phyloP scores from a whole-genome alignment of 2,797 vertebrate genomes.

The Zenarchopterus dispar region DNA sequence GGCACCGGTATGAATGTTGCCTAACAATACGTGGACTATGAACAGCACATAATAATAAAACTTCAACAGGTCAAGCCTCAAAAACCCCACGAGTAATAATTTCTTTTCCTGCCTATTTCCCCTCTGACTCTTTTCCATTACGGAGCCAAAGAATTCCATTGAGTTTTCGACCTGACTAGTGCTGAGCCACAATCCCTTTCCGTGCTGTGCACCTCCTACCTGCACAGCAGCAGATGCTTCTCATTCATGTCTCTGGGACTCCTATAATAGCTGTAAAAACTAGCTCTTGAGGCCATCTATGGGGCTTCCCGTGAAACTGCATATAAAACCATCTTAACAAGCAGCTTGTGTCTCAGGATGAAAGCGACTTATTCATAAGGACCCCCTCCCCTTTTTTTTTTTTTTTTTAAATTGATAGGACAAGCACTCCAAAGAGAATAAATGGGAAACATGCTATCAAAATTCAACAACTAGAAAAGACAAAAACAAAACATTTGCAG shows the following conservation, averaged over 20 bases:
- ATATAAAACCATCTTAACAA: slow-evolving; percentile 2
- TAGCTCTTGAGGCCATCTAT: slow-evolving; percentile 64
- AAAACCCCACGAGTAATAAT: slow-evolving; percentile 9
- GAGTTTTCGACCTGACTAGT: slow-evolving; percentile 29
- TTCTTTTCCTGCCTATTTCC: slow-evolving; percentile 11
- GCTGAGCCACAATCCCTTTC: slow-evolving; percentile 31
- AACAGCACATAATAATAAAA: slow-evolving; percentile 6
- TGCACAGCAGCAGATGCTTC: background rate
- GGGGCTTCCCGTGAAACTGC: slow-evolving; percentile 39
- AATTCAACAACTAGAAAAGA: background rate
- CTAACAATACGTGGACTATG: background rate
- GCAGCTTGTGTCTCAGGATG: background rate
- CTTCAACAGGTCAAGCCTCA: slow-evolving; percentile 12
- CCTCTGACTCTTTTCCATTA: slow-evolving; percentile 12
- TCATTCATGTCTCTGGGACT: slow-evolving; percentile 25
- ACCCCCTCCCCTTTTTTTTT: background rate
- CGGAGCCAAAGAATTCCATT: slow-evolving; percentile 25
- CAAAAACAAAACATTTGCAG: background rate
- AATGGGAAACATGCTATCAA: too few relatives aligned
- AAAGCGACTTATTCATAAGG: background rate
- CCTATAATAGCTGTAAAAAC: background rate
- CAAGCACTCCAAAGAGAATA: background rate
- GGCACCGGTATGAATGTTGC: background rate
- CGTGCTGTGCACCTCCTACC: slow-evolving; percentile 19
- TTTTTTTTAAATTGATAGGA: background rate